Evolutionary conservation across 2,888 invertebrate genomes (phyloP), one percentile per base, ranked within the genome.

Genomic region (Heliconius sara): DNA sequence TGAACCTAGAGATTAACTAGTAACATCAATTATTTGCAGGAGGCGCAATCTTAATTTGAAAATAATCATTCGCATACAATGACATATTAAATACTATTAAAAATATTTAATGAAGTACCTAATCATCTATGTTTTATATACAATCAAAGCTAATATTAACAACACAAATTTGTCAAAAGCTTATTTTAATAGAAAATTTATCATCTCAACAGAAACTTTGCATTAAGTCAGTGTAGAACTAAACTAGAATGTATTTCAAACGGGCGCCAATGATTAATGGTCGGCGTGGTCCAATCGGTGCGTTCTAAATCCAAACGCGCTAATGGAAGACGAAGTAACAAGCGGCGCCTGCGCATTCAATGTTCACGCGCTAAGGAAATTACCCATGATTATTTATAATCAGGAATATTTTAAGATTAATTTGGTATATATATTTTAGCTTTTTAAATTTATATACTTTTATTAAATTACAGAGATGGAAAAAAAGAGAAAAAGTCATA

Each of bases 281-380:
- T 85, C 79, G 82, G 80, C 84, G 85, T 84, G 84, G 84, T 81
- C 92, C 92, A 93, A 93, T 93, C 89, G 86, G 86, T 85, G 86
- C 87, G 90, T 93, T 94, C 93, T 93, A 94, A 89, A 93, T 93
- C 87, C 90, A 91, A 93, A 92, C 91, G 88, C 92, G 91, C 93
- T 95, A 95, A 94, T 94, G 94, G 94, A 94, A 92, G 89, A 85
- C 89, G 91, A 89, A 89, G 90, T 89, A 89, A 88, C 87, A 87
- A 87, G 86, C 86, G 89, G 91, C 93, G 93, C 92, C 88, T 87
- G 91, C 90, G 90, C 93, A 90, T 76, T 84, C 82, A 82, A 86
- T 87, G 90, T 92, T 92, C 88, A 90, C 89, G 88, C 84, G 27
- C 72, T 76, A 75, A 81, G 25, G 25, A 72, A 34, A 74, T 72